Conservation (phyloP, 2,888 invertebrate genomes). For the Brachyopa scutellaris region DNA sequence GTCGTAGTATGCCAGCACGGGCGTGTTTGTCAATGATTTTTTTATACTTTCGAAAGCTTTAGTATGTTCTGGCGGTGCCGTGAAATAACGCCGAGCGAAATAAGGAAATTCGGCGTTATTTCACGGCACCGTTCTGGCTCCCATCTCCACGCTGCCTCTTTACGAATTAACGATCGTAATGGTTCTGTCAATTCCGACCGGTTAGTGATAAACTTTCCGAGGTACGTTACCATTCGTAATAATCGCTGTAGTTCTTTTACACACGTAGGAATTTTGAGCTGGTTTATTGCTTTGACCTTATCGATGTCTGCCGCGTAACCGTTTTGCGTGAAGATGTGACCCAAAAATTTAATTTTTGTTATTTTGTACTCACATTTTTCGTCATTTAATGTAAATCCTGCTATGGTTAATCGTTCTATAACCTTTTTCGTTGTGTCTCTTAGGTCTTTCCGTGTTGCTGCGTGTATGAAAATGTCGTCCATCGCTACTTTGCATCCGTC, state of each 20-base stretch:
- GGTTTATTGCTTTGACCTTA: constrained; percentile 22
- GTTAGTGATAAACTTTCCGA: constrained; percentile 40
- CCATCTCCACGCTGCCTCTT: constrained; percentile 13
- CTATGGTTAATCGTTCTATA: constrained; percentile 43
- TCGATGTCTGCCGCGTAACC: constrained; percentile 33
- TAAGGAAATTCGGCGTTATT: too few relatives aligned
- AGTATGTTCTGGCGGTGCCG: neutral
- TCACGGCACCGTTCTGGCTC: neutral
- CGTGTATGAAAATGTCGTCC: constrained; percentile 72
- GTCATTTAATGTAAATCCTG: constrained; percentile 73
- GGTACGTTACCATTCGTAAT: constrained; percentile 28
- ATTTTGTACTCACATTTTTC: constrained; percentile 73
- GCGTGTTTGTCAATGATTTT: too few relatives aligned
- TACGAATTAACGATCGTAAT: constrained; percentile 28
- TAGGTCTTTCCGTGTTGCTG: constrained; percentile 64
- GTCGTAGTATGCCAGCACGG: too few relatives aligned
- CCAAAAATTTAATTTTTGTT: neutral
- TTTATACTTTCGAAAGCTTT: too few relatives aligned
- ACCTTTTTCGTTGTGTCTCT: constrained; percentile 58
- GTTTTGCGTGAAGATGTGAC: constrained; percentile 25
- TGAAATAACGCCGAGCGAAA: too few relatives aligned
- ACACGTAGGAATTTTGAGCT: constrained; percentile 24
- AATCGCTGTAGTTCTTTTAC: constrained; percentile 50
- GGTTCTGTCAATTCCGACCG: constrained; percentile 37
- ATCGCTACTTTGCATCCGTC: constrained; percentile 50